Base-by-base conservation (phyloP, 2,113 vertebrate genomes). In the Cervus canadensis region DNA sequence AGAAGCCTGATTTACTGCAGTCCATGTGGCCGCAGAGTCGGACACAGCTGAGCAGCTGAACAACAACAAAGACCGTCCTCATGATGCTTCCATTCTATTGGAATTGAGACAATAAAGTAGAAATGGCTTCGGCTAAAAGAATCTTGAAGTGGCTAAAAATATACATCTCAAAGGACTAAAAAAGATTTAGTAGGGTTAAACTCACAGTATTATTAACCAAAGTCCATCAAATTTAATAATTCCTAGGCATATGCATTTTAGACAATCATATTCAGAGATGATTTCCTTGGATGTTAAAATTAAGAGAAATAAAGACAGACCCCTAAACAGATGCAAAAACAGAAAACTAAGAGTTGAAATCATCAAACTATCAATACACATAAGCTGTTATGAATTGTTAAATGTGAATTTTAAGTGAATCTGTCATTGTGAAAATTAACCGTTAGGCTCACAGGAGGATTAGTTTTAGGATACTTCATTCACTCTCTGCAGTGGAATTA, bases 231-330 rank as follows among this genome's bases (percentile, higher is more conserved):
- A 64, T 89, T 78, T 30, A 87, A 81, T 89, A 88, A 87, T 81
- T 89, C 7, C 78, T 52, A 95, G 33, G 64, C 33, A 57, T 87
- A 83, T 1, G n/a, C 86, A 93, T 36, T 62, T 94, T 13, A 82
- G 36, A 82, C 6, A 84, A 25, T 17, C n/a, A 71, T 81, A 85
- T 84, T 57, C 57, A 62, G 26, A 92, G 59, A 82, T 62, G 14
- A 81, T 95, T 83, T 96, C 25, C 43, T 74, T 93, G 86, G 84
- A 52, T 3, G 45, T 59, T 95, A 87, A 96, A 93, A 87, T 87
- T 64, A 93, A 93, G 56, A 87, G 30, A 86, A 92, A 60, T 52
- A 96, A 25, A 91, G 36, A 79, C 17, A 78, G 60, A 36, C 28
- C 9, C 43, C 36, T 71, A 94, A 85, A n/a, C 12, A 89, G 43